Evolutionary conservation across 1,140 invertebrate genomes (phyloP).

Genomic region (Pseudobourletiella spinata): DNA sequence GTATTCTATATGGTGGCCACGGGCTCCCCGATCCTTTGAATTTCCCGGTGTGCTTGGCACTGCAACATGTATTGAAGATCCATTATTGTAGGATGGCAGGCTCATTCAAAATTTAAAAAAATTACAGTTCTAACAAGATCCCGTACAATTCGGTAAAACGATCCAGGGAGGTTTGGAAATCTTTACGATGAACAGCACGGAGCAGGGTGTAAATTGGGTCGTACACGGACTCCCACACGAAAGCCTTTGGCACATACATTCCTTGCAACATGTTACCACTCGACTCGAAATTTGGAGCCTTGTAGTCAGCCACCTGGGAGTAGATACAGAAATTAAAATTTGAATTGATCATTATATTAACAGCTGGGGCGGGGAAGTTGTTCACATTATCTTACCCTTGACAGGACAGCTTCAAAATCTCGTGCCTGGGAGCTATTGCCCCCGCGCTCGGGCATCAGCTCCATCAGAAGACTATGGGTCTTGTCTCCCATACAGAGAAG

Average conservation of each 20-base stretch:
- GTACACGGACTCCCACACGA: slow-evolving; percentile 84
- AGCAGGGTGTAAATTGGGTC: slow-evolving; percentile 88
- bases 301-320: slow-evolving; percentile 60
- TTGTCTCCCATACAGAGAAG: slow-evolving; percentile 85
- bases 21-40: slow-evolving; percentile 54
- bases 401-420: slow-evolving; percentile 77
- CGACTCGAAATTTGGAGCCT: slow-evolving; percentile 64
- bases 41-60: slow-evolving; percentile 55
- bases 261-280: slow-evolving; percentile 84
- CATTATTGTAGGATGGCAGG: too few species aligned
- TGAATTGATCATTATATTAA: too few species aligned
- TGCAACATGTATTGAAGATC: slow-evolving; percentile 39
- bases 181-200: slow-evolving; percentile 78
- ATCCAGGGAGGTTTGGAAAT: slow-evolving; percentile 91
- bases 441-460: slow-evolving; percentile 89
- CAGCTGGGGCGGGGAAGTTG: too few species aligned
- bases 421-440: slow-evolving; percentile 73
- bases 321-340: neutral
- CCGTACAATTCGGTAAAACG: slow-evolving; percentile 64
- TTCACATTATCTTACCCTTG: slow-evolving; percentile 54
- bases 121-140: neutral
- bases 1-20: slow-evolving; percentile 75
- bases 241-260: slow-evolving; percentile 78
- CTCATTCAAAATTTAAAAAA: too few species aligned
- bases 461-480: slow-evolving; percentile 88